Evolutionary conservation across 1,140 invertebrate genomes (phyloP), one percentile per base, ranked within the genome.

Genomic region (Zelostemma sp.): DNA sequence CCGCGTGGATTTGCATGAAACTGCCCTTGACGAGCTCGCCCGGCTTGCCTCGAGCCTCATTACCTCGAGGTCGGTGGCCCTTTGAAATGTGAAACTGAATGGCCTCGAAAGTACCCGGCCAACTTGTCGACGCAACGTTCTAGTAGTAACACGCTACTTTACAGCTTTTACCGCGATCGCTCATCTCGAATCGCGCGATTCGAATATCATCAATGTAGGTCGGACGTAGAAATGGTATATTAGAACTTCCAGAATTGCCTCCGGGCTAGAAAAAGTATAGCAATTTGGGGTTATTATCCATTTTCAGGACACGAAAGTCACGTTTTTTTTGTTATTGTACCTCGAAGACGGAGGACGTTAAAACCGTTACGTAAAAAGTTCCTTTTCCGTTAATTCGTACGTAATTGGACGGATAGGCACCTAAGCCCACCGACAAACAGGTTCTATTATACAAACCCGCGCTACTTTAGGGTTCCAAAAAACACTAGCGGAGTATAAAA

Each of bases 261-360:
- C 57, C 58, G 55, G 66, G 31, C 73, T 79, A 80, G 65, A 71
- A 77, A 71, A 68, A 62, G 57, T 71, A 55, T 58, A 58, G 63
- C 75, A 84, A 84, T 85, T 85, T 82, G 72, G 77, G 81, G 79
- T 83, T 78, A 84, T 85, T 83, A 85, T 82, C 74, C 67, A 78
- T 62, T 78, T 76, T 75, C 57, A 62, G 74, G 58, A 61, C 58
- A 62, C 74, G 55, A 31, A 65, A 28, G 25, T 28, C 3, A 3
- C 25, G 3, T 28, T 28, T 28, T n/a, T n/a, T n/a, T n/a, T n/a
- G n/a, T n/a, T n/a, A n/a, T 28, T 28, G 25, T 8, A 28, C 8
- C 8, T 28, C 25, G 25, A 8, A 3, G 3, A 28, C 25, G 25
- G 3, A 28, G 8, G 25, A 28, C 3, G 8, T 28, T 28, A 4